Base-by-base conservation (phyloP, 2,888 invertebrate species). In the Pilophorus perplexus region DNA sequence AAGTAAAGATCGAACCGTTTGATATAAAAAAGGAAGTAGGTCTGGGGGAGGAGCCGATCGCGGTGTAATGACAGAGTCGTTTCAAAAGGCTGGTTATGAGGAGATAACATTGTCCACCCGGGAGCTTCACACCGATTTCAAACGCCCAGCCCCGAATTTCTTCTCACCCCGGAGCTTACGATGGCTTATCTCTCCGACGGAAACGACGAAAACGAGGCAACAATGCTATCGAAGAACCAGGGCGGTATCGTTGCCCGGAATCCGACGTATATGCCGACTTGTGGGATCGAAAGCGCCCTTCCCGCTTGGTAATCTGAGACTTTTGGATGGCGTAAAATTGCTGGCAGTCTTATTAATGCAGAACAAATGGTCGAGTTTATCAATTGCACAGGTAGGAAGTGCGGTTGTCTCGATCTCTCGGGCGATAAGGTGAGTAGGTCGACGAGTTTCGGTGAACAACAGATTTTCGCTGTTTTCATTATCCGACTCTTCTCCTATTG, bases 31-130 rank as follows among this genome's bases (percentile, higher is more conserved):
- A n/a, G n/a, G n/a, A n/a, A n/a, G n/a, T n/a, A n/a, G n/a, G n/a
- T n/a, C n/a, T n/a, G n/a, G n/a, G n/a, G n/a, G n/a, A n/a, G n/a
- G n/a, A n/a, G n/a, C n/a, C n/a, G 28, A 52, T 48, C 22, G 10
- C 6, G 52, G 14, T 16, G 52, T 52, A 52, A 52, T 52, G 52
- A 52, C 52, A 52, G 52, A 28, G 16, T 52, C 27, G 52, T 28
- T 52, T 52, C 52, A 52, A 52, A 52, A 52, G 52, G 52, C 52
- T 52, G 52, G 52, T 52, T 52, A 52, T 52, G 52, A 52, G n/a
- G n/a, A n/a, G 52, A 52, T 52, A 52, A 52, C 52, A 52, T 52
- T 52, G 52, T 52, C 52, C 27, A 52, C 52, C 18, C 16, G 18
- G 52, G 28, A 28, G 27, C 28, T 52, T 52, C 52, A 52, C 52